Percentiles rank a stretch among this genome's conserved stretches.
These are phyloP conservation scores for Anorthoa munda DNA, from an alignment of 2,888 invertebrate species.

Conservation along the genomic window DNA sequence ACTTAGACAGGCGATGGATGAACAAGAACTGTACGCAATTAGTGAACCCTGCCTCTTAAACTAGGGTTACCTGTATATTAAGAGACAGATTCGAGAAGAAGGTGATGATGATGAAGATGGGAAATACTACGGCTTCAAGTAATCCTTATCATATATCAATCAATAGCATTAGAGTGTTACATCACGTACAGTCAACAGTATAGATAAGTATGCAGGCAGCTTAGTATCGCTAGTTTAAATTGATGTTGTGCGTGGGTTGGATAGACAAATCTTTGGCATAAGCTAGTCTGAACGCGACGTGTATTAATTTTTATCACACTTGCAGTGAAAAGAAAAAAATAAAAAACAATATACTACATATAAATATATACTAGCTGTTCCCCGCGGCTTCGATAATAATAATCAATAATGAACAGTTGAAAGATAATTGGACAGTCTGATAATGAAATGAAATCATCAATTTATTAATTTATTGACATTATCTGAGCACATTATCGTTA, in stretches of 20 bases:
- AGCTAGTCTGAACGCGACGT: not conserved
- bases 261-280: slow-evolving; percentile 4
- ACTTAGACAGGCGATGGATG: too few relatives aligned
- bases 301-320: not conserved
- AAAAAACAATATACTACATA: too few relatives aligned
- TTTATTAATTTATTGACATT: slow-evolving; percentile 29
- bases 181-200: not conserved
- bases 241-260: slow-evolving; percentile 12
- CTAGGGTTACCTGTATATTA: too few relatives aligned
- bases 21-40: too few relatives aligned
- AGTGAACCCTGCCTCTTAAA: too few relatives aligned
- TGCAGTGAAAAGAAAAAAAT: too few relatives aligned
- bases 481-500: slow-evolving; percentile 14
- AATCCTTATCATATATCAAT: slow-evolving; percentile 38
- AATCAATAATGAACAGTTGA: slow-evolving; percentile 10
- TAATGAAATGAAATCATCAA: slow-evolving; percentile 32
- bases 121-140: too few relatives aligned
- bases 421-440: slow-evolving; percentile 1
- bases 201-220: slow-evolving; percentile 22
- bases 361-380: too few relatives aligned
- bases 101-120: too few relatives aligned
- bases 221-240: slow-evolving; percentile 14
- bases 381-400: too few relatives aligned
- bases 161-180: slow-evolving; percentile 19
- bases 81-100: too few relatives aligned